These are phyloP conservation scores for Perccottus glenii DNA, from an alignment of 2,113 vertebrate genomes.

Conservation along the genomic window DNA sequence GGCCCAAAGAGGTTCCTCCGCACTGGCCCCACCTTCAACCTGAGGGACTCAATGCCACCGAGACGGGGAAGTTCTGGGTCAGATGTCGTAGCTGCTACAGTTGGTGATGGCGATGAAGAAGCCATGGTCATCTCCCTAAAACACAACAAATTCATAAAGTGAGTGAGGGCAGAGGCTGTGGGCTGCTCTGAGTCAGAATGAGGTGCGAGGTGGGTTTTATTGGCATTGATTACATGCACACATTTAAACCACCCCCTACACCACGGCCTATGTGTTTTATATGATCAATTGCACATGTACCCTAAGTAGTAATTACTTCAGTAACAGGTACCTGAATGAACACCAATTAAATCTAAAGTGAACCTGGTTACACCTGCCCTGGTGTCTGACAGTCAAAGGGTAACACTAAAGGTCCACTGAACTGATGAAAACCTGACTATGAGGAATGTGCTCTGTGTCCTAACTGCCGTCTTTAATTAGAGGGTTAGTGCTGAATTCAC, in stretches of 20 bases:
- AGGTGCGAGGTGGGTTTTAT: constrained; percentile 46
- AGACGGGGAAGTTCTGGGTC: constrained; percentile 1
- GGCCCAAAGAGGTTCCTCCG: constrained; percentile 81
- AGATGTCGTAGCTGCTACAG: constrained; percentile 4
- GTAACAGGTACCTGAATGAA: constrained; percentile 33
- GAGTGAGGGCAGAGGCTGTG: constrained; percentile 8
- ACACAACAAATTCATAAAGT: constrained; percentile 4
- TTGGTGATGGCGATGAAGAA: constrained; percentile 44
- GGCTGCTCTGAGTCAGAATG: constrained; percentile 13
- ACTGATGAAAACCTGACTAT: neutral
- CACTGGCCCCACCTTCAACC: constrained; percentile 28
- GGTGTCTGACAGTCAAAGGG: constrained; percentile 52
- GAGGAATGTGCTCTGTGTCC: constrained; percentile 26
- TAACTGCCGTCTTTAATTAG: constrained; percentile 35
- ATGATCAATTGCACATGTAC: constrained; percentile 61
- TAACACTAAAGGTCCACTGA: constrained; percentile 18
- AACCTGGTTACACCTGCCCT: constrained; percentile 58
- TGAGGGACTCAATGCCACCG: constrained; percentile 52
- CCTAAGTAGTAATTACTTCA: constrained; percentile 50
- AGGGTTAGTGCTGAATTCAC: constrained; percentile 9
- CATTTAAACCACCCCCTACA: neutral
- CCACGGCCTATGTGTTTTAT: constrained; percentile 36
- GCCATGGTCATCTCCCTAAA: constrained; percentile 64
- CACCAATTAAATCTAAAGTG: constrained; percentile 58
- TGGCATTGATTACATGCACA: neutral